Conservation (phyloP, 2,888 invertebrate species). For the Dasysyrphus tricinctus region DNA sequence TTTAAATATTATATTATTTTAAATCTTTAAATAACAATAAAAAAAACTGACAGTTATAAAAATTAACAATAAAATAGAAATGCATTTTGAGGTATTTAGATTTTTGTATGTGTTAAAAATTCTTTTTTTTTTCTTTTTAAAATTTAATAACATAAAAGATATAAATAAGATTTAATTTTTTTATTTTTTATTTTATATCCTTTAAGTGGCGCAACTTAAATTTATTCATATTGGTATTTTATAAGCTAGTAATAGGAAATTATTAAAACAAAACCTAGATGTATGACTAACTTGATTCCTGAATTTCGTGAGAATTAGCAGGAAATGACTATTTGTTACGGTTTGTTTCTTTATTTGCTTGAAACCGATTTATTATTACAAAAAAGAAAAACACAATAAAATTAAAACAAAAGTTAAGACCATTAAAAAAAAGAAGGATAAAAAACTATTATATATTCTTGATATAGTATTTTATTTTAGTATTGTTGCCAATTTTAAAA, state of each 20-base stretch:
- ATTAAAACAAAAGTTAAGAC: constrained; percentile 14
- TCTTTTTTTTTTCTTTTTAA: constrained; percentile 36
- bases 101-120: constrained; percentile 78
- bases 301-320: constrained; percentile 64
- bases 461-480: constrained; percentile 51
- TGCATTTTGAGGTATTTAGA: constrained; percentile 84
- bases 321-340: constrained; percentile 70
- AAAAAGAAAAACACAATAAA: neutral
- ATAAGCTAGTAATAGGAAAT: constrained; percentile 46
- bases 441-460: constrained; percentile 8
- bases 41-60: constrained; percentile 53
- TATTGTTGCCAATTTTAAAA: constrained; percentile 47
- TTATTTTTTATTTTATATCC: constrained; percentile 8
- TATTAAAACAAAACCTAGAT: constrained; percentile 55
- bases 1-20: constrained; percentile 41
- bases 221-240: constrained; percentile 16
- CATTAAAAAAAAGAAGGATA: neutral
- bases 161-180: constrained; percentile 37
- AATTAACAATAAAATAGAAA: constrained; percentile 82
- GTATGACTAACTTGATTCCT: constrained; percentile 70
- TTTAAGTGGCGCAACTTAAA: constrained; percentile 47
- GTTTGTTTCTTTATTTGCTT: constrained; percentile 24
- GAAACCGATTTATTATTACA: constrained; percentile 46
- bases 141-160: constrained; percentile 56
- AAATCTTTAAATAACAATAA: constrained; percentile 47